Evolutionary conservation across 2,113 vertebrate species (phyloP).

Genomic region (Raja brachyura): DNA sequence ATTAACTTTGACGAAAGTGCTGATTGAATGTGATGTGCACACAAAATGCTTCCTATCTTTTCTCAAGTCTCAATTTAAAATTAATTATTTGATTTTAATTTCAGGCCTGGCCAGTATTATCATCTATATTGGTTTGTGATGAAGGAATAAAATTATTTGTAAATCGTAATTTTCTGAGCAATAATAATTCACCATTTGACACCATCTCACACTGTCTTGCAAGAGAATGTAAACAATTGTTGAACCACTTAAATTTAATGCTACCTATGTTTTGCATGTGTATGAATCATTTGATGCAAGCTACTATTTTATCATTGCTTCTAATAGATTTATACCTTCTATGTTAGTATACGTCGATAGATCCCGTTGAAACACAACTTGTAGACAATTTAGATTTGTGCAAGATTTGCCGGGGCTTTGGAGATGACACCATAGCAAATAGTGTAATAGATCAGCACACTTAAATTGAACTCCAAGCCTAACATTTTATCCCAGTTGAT

Average conservation of each 20-base stretch:
- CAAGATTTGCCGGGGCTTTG: not conserved
- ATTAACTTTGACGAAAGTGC: not conserved
- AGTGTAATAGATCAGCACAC: not conserved
- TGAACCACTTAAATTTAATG: not conserved
- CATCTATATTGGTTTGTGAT: not conserved
- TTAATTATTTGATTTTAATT: not conserved
- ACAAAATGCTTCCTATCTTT: not conserved
- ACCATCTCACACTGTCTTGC: not conserved
- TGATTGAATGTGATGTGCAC: not conserved
- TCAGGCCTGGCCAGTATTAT: not conserved
- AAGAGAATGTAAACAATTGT: not conserved
- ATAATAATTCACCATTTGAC: not conserved
- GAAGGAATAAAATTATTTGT: not conserved
- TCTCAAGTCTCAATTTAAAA: not conserved
- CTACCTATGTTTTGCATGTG: not conserved
- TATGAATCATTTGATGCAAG: not conserved
- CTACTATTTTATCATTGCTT: not conserved
- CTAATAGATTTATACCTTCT: not conserved
- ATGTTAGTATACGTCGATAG: no score
- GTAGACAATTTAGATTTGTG: no score
- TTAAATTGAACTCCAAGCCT: not conserved
- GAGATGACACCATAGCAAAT: not conserved
- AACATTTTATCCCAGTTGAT: not conserved
- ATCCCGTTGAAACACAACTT: no score
- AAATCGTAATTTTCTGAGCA: not conserved